Evolutionary conservation across 2,113 vertebrate species (phyloP).

Genomic region (Grallaria varia): DNA sequence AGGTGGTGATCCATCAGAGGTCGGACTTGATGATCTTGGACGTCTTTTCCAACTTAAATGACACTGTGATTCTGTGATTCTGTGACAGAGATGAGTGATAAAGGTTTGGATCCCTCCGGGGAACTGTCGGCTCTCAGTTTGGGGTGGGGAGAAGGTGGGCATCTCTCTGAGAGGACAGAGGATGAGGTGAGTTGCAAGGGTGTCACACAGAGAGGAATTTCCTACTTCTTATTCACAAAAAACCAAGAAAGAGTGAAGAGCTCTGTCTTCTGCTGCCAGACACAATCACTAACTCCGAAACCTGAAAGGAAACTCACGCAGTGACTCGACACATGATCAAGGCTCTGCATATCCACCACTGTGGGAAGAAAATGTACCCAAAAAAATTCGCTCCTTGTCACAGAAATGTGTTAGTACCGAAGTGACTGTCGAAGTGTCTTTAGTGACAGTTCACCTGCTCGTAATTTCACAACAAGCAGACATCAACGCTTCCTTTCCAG

Average conservation of each 20-base stretch:
- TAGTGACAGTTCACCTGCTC: constrained; percentile 8
- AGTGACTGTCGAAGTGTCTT: neutral
- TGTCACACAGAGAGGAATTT: neutral
- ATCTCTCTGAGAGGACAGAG: neutral
- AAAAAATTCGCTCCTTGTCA: constrained; percentile 4
- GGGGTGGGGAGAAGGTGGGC: neutral
- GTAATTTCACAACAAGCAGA: constrained; percentile 10
- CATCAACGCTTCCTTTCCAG: neutral
- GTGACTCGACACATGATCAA: neutral
- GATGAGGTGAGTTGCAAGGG: neutral
- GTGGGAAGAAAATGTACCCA: neutral
- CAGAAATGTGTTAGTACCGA: neutral
- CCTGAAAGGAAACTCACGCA: neutral
- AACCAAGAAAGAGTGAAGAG: neutral
- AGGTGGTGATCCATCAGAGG: neutral
- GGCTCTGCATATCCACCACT: neutral
- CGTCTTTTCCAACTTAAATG: neutral
- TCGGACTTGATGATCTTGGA: neutral
- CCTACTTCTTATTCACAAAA: neutral
- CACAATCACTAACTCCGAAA: neutral
- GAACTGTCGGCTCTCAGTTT: neutral
- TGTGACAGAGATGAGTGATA: neutral
- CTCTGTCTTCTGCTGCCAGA: neutral
- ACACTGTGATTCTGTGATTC: neutral
- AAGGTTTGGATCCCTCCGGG: neutral